Evolutionary conservation across 2,797 vertebrate genomes (phyloP), one percentile per base, ranked within the genome.

Genomic region (Serranus cabrilla): DNA sequence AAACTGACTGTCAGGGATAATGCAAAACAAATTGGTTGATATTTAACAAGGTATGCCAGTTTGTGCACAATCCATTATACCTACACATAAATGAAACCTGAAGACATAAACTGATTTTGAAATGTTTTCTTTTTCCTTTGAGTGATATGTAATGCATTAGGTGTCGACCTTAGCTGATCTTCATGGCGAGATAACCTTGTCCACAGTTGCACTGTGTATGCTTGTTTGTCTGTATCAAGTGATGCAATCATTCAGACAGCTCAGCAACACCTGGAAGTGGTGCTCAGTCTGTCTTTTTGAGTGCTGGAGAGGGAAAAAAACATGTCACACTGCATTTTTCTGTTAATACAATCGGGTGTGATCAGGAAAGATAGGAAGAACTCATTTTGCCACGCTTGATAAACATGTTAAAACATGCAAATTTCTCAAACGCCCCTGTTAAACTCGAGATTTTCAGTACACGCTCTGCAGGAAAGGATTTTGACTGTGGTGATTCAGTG

Each of bases 331-430:
- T 52, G 18, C 56, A 42, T 60, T 84, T 81, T 65, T 63, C 20
- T 37, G 7, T 56, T 16, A 51, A 60, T 63, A 8, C 58, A 78
- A 57, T 78, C 4, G 1, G 14, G n/a, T 64, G 43, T 67, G 71
- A 86, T 87, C 61, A 51, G 27, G 27, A 76, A 21, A 69, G 71
- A 68, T 60, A 55, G 34, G 4, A 61, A 39, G n/a, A 68, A 54
- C 16, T 65, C 4, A 55, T 80, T 71, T 80, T 43, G n/a, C 65
- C 21, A 16, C 42, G 50, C 43, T 49, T 63, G 59, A 81, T 66
- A 76, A 85, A 89, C 71, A 81, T 81, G 66, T 60, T 81, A 86
- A 86, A 79, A 54, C 20, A 84, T 90, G 78, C 71, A 81, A 58
- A 87, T 85, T 72, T 78, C 21, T 76, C 12, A 68, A 76, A 60